A percentile compares a stretch with the other conserved stretches of the same genome.
Evolutionary conservation across 2,797 vertebrate species (phyloP).

Genomic region (Aphelocoma californica): DNA sequence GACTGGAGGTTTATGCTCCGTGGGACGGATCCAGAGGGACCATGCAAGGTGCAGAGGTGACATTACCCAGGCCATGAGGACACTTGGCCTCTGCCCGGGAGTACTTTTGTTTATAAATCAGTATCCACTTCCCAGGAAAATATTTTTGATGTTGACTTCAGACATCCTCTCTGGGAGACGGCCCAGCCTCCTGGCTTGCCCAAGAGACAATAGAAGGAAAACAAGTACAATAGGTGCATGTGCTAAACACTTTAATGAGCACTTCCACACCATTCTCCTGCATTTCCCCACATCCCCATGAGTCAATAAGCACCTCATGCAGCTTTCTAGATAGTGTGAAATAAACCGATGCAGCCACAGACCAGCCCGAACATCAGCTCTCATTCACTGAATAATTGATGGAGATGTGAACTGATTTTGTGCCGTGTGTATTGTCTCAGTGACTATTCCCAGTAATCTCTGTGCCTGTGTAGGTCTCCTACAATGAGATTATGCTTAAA

Average conservation of each 20-base stretch:
- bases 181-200: conserved; percentile 29
- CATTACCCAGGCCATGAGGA: neutral
- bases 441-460: neutral
- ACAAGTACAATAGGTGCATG: conserved; percentile 54
- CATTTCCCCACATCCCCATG: conserved; percentile 32
- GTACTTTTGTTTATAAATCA: conserved; percentile 27
- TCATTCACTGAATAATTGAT: neutral
- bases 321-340: neutral
- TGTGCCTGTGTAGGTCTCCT: neutral
- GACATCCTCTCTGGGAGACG: conserved; percentile 12
- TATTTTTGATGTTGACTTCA: conserved; percentile 54
- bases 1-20: neutral
- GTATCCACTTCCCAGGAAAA: conserved; percentile 53
- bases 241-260: conserved; percentile 65
- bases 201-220: conserved; percentile 58
- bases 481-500: neutral
- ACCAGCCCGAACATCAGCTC: neutral
- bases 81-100: neutral
- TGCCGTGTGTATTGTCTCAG: accelerated
- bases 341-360: neutral
- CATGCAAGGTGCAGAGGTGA: neutral
- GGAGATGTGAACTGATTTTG: neutral
- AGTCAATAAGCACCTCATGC: conserved; percentile 61
- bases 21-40: neutral
- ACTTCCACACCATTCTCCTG: conserved; percentile 60